Base-by-base conservation (phyloP, 2,888 invertebrate species). In the Coelogynopora nodosa region DNA sequence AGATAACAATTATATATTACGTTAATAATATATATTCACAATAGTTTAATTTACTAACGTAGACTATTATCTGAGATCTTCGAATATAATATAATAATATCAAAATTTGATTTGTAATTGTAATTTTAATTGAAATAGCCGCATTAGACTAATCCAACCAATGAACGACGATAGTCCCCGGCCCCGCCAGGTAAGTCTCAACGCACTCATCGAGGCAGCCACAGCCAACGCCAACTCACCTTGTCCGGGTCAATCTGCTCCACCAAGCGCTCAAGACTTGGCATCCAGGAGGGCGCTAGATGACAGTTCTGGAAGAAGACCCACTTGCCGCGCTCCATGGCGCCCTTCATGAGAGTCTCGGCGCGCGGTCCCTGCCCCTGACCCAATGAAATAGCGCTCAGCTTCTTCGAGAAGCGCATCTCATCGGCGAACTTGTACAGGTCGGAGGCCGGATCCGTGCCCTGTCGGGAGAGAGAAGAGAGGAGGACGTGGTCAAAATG, bases 301-400 rank as follows among this genome's bases (percentile, higher is more conserved):
- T 96, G 96, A 89, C 96, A 96, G 92, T 96, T 96, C 94, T 96
- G 93, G 91, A 95, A 95, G 91, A 95, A 96, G 0, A 96, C 95
- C 96, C 96, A 97, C 90, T 94, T 94, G 0, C 96, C 96, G 87
- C 94, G 93, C 89, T 95, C 95, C 88, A 94, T 93, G 0, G 96
- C 95, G 83, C 93, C 92, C 87, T 93, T 93, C 92, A 96, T 94
- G 94, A 96, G 93, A 30, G 93, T 93, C 89, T 95, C 95, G 0
- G 96, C 96, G 82, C 95, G 93, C 0, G 95, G 95, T 0, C 96
- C 96, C 91, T 96, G 96, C 0, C 96, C 96, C 91, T 96, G 96
- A 0, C 96, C 96, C 13, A 97, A 92, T 0, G 96, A 96, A 88
- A 96, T 96, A 88, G 95, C 95, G 90, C 94, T 94, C 90, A 96